Evolutionary conservation across 2,797 vertebrate genomes (phyloP).

Genomic region (Parambassis ranga): DNA sequence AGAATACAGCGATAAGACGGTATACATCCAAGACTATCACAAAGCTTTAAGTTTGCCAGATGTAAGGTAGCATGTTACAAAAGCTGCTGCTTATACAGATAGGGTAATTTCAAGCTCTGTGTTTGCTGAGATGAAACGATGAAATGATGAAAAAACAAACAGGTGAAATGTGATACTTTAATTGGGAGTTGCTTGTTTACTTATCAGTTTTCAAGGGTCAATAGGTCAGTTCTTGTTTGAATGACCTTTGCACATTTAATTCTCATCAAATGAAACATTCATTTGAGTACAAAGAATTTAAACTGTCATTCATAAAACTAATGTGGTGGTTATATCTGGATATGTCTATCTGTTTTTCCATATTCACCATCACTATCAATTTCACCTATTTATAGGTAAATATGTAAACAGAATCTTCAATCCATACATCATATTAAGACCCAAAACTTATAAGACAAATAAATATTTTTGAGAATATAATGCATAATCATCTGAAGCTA

Average conservation of each 20-base stretch:
- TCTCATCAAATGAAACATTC: conserved; percentile 12
- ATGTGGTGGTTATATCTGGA: conserved; percentile 8
- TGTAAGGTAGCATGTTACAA: conserved; percentile 28
- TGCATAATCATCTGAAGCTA: conserved; percentile 5
- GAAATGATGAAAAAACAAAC: conserved; percentile 62
- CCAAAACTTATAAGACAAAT: neutral
- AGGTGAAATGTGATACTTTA: conserved; percentile 53
- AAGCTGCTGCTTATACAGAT: conserved; percentile 18
- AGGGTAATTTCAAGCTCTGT: conserved; percentile 42
- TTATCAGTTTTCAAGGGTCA: conserved; percentile 43
- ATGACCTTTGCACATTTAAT: conserved; percentile 47
- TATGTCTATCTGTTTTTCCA: neutral
- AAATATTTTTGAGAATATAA: conserved; percentile 15
- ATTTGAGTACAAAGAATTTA: neutral
- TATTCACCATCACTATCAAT: neutral
- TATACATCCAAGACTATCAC: conserved; percentile 48
- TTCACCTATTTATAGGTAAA: conserved; percentile 4
- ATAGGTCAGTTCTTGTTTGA: conserved; percentile 44
- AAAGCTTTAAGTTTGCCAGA: conserved; percentile 42
- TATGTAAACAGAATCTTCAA: neutral
- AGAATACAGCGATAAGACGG: conserved; percentile 70
- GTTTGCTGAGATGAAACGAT: conserved; percentile 10
- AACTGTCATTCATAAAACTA: neutral
- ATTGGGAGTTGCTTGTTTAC: conserved; percentile 59
- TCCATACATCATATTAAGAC: neutral